A percentile compares a stretch with the other conserved stretches of the same genome.
phyloP scores from a whole-genome alignment of 2,113 vertebrate genomes.

The Ceyx melanurus region DNA sequence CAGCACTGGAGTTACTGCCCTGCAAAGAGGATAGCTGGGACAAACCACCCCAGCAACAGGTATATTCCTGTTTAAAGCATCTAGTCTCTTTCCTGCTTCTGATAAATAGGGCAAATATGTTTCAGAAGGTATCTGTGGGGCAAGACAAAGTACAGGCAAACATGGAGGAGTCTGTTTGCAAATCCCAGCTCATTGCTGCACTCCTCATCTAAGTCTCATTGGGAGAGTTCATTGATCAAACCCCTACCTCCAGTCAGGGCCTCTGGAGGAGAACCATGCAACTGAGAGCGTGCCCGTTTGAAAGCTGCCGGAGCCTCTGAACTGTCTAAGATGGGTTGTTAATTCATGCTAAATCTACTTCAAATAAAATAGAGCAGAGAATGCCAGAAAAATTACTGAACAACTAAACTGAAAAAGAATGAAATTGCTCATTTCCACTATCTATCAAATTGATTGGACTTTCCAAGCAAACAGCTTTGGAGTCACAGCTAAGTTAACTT shows the following conservation, averaged over 20 bases:
- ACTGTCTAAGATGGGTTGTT: neutral
- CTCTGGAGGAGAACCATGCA: neutral
- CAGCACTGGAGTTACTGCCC: neutral
- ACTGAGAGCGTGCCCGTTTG: neutral
- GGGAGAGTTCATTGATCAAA: neutral
- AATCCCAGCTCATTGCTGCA: neutral
- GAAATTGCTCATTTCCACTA: neutral
- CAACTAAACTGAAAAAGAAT: neutral
- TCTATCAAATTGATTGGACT: neutral
- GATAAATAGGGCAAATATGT: accelerated
- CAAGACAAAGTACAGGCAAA: neutral
- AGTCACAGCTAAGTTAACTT: neutral
- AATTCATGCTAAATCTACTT: neutral
- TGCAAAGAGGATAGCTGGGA: neutral
- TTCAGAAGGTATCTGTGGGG: neutral
- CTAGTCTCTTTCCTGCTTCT: accelerated
- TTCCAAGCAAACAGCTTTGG: neutral
- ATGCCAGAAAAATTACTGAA: neutral
- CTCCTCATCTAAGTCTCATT: neutral
- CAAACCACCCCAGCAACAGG: neutral
- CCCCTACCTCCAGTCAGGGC: neutral
- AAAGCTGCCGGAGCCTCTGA: neutral
- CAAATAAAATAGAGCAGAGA: neutral
- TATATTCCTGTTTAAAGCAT: neutral
- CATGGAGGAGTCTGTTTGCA: accelerated